Conservation (phyloP, 2,888 invertebrate genomes). For the Incurvaria masculella region DNA sequence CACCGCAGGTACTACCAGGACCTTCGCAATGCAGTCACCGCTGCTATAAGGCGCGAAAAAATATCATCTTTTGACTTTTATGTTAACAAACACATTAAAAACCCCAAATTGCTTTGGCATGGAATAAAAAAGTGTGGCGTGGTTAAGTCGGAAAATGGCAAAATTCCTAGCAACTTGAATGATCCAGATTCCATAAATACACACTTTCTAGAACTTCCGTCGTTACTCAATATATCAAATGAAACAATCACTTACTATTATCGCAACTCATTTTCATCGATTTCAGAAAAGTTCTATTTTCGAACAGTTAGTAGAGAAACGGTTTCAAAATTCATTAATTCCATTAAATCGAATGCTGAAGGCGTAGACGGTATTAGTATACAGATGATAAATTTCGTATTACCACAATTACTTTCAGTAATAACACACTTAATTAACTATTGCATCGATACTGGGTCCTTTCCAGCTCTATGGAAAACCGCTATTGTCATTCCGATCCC, state of each 20-base stretch:
- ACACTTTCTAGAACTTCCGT: constrained; percentile 2
- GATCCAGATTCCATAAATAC: constrained; percentile 1
- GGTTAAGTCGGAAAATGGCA: neutral
- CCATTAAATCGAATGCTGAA: constrained; percentile 9
- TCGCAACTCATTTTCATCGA: neutral
- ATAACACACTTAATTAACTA: constrained; percentile 10
- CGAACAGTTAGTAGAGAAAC: constrained; percentile 1
- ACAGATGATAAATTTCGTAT: constrained; percentile 10
- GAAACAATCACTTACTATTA: neutral
- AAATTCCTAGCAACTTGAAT: neutral
- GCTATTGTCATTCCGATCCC: constrained; percentile 12
- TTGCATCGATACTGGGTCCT: constrained; percentile 6
- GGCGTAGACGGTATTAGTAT: constrained; percentile 10
- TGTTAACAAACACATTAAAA: constrained; percentile 11
- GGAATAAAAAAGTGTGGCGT: constrained; percentile 2
- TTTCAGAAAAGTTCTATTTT: neutral
- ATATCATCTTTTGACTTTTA: constrained; percentile 11
- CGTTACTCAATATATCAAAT: neutral
- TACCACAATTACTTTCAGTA: constrained; percentile 8
- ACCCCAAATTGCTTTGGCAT: constrained; percentile 9
- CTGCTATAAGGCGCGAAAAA: constrained; percentile 12
- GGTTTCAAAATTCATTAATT: constrained; percentile 8
- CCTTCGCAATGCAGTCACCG: constrained; percentile 10
- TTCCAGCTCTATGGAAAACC: constrained; percentile 11
- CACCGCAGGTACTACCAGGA: neutral